These are phyloP conservation scores for Sitobion miscanthi DNA, from an alignment of 1,140 invertebrate species.

Conservation along the genomic window DNA sequence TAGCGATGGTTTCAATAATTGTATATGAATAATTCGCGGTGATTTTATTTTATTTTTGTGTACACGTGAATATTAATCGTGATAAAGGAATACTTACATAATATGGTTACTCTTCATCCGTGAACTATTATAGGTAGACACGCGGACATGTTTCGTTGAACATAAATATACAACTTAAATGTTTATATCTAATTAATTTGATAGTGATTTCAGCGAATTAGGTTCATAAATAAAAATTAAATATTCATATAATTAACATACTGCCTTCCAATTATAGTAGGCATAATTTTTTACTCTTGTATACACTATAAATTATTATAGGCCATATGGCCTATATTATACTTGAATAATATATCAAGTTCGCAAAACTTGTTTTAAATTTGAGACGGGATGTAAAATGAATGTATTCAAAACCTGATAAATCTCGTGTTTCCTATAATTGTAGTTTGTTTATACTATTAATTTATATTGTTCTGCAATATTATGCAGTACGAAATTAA, in stretches of 20 bases:
- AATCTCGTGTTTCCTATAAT: not conserved
- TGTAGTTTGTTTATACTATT: not conserved
- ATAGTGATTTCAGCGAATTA: not conserved
- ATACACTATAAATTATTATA: not conserved
- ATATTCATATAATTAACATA: constrained; percentile 1
- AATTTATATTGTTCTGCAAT: not conserved
- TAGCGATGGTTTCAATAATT: not conserved
- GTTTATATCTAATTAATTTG: not conserved
- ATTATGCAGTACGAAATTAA: not conserved
- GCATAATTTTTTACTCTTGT: not conserved
- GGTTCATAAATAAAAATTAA: not conserved
- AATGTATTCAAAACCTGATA: not conserved
- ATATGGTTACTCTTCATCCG: not conserved
- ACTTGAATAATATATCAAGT: not conserved
- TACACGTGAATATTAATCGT: not conserved
- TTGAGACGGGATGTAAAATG: not conserved
- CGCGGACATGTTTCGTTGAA: not conserved
- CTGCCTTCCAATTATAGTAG: not conserved
- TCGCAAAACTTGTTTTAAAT: not conserved
- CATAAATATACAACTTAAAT: not conserved
- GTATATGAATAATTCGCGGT: not conserved
- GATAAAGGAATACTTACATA: not conserved
- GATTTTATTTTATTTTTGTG: not conserved
- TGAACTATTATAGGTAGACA: not conserved
- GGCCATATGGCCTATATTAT: not conserved